Base-by-base conservation (phyloP, 2,797 vertebrate species). In the Cynopterus sphinx region DNA sequence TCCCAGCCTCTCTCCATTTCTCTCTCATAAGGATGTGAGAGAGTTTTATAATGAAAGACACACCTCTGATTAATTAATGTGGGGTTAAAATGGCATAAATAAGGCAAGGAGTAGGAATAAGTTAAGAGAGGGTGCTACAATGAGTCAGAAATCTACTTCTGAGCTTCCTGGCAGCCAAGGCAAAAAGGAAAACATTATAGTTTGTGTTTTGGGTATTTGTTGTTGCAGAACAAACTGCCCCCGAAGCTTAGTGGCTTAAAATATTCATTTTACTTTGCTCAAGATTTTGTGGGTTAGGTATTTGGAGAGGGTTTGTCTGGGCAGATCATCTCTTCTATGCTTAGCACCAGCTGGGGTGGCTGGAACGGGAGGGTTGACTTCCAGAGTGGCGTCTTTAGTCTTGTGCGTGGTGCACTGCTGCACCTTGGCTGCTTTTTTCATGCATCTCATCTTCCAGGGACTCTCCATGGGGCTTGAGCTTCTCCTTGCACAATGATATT, bases 101-200 rank as follows among this genome's bases (percentile, higher is more conserved):
- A 65, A 70, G 82, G 26, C 17, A 68, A 83, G 49, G 41, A 78
- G 51, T 61, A 87, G 70, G 16, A 59, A 39, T 53, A 85, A 79
- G 46, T 70, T 67, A 70, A 51, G 24, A 36, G 70, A 55, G 63
- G 16, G 24, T 86, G 28, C n/a, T 95, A 65, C 9, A 31, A 12
- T 17, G 41, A 51, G n/a, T 67, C 53, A 55, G 46, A 91, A 94
- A 95, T 36, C 65, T 49, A 90, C 31, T 71, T 67, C 55, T 84
- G 83, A 93, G 79, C 21, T 91, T 95, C 84, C 87, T 71, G 59
- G 59, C n/a, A 91, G 46, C 36, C 70, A 91, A 83, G 57, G 75
- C 6, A 36, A 74, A 86, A 81, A 84, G 59, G 53, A 93, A 79
- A 93, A 67, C 24, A 15, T 33, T 67, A 43, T 41, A 19, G 22